Percentiles rank a stretch among this genome's conserved stretches.
These are phyloP conservation scores for Philopotamus ludificatus DNA, from an alignment of 1,140 invertebrate species.

Conservation along the genomic window DNA sequence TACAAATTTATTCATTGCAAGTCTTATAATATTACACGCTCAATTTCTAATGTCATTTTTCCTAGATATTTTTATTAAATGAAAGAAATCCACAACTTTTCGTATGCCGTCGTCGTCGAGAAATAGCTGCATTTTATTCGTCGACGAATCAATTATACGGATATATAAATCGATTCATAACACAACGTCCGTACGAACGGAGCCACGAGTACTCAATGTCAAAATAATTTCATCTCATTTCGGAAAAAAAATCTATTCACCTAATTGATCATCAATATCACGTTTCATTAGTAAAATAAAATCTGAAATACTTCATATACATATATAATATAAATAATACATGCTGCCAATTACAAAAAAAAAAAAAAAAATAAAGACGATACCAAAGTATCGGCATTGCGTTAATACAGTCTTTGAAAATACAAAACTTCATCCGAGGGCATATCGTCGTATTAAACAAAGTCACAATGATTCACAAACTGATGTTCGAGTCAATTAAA, in stretches of 20 bases:
- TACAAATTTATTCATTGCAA: slow-evolving; percentile 38
- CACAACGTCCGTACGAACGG: neutral
- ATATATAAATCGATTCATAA: neutral
- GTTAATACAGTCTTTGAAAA: too few species aligned
- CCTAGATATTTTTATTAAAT: slow-evolving; percentile 26
- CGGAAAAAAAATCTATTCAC: neutral
- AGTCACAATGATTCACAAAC: too few species aligned
- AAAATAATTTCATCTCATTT: too few species aligned
- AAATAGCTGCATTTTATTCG: neutral
- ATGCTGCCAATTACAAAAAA: too few species aligned
- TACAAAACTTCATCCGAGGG: too few species aligned
- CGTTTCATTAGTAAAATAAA: neutral
- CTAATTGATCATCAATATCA: slow-evolving; percentile 9
- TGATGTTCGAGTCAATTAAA: neutral
- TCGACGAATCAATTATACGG: neutral
- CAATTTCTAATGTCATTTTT: slow-evolving; percentile 34
- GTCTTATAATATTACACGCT: slow-evolving; percentile 35
- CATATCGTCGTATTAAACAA: too few species aligned
- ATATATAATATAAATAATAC: too few species aligned
- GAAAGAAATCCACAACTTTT: too few species aligned
- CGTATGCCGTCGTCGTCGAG: too few species aligned
- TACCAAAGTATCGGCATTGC: too few species aligned
- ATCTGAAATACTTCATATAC: neutral
- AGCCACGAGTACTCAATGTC: neutral
- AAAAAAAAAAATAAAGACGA: too few species aligned